Percentiles rank a stretch among this genome's conserved stretches.
phyloP scores from a whole-genome alignment of 1,140 invertebrate genomes.

The Cyclargus thomasi region DNA sequence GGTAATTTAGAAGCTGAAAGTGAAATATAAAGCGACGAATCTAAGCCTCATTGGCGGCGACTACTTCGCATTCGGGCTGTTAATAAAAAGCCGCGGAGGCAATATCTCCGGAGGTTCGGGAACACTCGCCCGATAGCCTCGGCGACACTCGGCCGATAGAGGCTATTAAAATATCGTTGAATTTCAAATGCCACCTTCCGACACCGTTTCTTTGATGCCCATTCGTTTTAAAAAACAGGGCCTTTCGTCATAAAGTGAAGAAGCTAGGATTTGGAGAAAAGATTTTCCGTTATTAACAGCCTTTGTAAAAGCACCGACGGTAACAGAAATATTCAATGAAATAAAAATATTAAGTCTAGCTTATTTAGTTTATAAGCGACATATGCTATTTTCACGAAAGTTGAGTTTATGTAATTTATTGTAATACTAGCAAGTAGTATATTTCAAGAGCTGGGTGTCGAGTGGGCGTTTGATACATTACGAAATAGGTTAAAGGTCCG shows the following conservation, averaged over 20 bases:
- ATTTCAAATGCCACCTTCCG: constrained; percentile 48
- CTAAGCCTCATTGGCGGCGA: constrained; percentile 45
- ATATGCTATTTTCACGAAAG: no score
- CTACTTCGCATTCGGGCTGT: constrained; percentile 52
- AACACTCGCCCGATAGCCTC: constrained; percentile 16
- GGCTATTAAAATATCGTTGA: constrained; percentile 68
- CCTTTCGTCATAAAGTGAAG: background rate
- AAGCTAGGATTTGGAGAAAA: background rate
- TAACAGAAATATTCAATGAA: background rate
- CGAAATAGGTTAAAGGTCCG: constrained; percentile 6
- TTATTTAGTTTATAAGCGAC: no score
- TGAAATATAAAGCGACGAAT: constrained; percentile 34
- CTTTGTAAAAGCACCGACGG: no score
- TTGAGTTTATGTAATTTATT: no score
- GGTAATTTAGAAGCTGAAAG: constrained; percentile 19
- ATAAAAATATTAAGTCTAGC: no score
- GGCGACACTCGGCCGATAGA: constrained; percentile 38
- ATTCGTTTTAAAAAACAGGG: background rate
- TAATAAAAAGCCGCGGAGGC: constrained; percentile 55
- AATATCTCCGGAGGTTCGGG: constrained; percentile 38
- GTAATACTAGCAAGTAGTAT: background rate
- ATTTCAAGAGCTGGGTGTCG: background rate
- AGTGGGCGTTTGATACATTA: constrained; percentile 12
- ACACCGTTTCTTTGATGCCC: constrained; percentile 12
- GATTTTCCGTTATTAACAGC: background rate